Conservation (phyloP, 1,140 invertebrate species). For the Penaeus indicus region DNA sequence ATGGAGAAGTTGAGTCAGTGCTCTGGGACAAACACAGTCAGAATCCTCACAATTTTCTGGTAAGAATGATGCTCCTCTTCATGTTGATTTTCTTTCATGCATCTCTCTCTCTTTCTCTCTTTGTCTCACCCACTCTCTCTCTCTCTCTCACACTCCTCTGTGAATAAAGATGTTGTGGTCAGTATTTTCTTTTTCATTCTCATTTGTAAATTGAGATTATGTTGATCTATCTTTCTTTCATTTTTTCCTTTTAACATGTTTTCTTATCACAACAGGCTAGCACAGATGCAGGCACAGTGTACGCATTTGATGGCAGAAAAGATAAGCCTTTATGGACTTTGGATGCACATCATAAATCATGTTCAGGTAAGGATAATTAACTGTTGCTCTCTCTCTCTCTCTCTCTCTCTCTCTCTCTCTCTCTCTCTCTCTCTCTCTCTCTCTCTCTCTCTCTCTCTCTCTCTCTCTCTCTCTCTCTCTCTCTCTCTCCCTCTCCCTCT, state of each 20-base stretch:
- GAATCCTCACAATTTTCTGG: slow-evolving; percentile 39
- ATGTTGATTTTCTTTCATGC: no score
- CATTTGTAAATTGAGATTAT: not conserved
- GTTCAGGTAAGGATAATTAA: slow-evolving; percentile 75
- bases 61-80: slow-evolving; percentile 25
- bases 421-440: no score
- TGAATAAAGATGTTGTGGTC: no score
- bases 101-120: no score
- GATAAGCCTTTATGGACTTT: slow-evolving; percentile 82
- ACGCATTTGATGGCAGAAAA: slow-evolving; percentile 83
- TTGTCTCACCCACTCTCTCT: no score
- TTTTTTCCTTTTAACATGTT: slow-evolving; percentile 70
- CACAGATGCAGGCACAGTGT: slow-evolving; percentile 83
- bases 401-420: no score
- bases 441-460: no score
- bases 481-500: no score
- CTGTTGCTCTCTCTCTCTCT: no score
- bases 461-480: no score
- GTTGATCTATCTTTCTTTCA: slow-evolving; percentile 76
- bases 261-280: slow-evolving; percentile 75
- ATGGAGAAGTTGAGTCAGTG: slow-evolving; percentile 89
- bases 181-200: no score
- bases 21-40: slow-evolving; percentile 83
- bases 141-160: no score
- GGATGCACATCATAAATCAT: slow-evolving; percentile 83